Evolutionary conservation across 2,797 vertebrate species (phyloP).

Genomic region (Trachurus trachurus): DNA sequence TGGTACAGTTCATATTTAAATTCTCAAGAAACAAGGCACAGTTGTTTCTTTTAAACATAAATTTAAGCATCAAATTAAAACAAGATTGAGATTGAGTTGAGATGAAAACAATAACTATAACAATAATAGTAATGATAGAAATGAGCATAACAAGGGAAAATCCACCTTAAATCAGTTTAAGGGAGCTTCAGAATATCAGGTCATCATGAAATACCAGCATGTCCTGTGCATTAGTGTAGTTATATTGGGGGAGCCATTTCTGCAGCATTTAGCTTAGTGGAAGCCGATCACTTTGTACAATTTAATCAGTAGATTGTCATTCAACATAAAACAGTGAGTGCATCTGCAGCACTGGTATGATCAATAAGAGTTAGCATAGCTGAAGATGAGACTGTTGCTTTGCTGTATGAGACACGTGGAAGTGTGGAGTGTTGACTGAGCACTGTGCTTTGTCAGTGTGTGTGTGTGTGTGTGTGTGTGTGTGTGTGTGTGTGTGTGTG

Average conservation of each 20-base stretch:
- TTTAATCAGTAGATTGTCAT: neutral
- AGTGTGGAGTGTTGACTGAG: neutral
- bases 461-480: neutral
- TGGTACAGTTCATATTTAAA: neutral
- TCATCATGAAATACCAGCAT: neutral
- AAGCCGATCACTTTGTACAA: no score
- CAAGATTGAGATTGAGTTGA: no score
- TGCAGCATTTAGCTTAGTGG: no score
- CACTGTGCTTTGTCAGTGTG: constrained; percentile 32
- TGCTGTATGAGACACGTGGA: neutral
- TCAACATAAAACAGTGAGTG: neutral
- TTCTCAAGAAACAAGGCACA: neutral
- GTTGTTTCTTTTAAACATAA: neutral
- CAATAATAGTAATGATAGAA: no score
- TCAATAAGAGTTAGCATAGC: neutral
- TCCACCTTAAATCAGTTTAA: neutral
- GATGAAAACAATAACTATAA: neutral
- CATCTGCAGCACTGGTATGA: neutral
- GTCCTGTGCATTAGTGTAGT: neutral
- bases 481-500: constrained; percentile 4
- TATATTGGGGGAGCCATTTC: neutral
- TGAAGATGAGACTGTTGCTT: neutral
- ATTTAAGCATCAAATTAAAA: neutral
- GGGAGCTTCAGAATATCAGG: neutral
- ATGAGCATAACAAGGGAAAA: no score